phyloP scores from a whole-genome alignment of 2,888 invertebrate genomes.

The Orthosia gothica region DNA sequence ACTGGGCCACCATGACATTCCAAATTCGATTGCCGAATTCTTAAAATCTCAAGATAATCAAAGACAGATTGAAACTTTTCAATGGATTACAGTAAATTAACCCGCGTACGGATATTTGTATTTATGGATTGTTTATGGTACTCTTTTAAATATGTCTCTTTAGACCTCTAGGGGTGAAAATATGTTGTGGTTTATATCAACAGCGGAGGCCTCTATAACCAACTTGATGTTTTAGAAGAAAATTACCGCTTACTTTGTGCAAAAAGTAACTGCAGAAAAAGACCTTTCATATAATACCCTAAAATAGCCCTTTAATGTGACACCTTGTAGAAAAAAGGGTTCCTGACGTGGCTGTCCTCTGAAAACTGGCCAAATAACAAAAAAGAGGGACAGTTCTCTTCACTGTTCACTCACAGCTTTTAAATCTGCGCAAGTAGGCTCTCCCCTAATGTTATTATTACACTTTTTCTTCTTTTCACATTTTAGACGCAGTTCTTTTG shows the following conservation, averaged over 20 bases:
- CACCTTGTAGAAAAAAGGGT: slow-evolving; percentile 44
- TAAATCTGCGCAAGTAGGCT: slow-evolving; percentile 38
- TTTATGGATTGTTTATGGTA: no score
- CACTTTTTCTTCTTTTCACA: slow-evolving; percentile 30
- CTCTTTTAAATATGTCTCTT: no score
- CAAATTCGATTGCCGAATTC: no score
- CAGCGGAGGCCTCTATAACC: background rate
- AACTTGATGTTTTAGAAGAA: background rate
- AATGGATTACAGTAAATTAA: background rate
- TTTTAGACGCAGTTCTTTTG: slow-evolving; percentile 51
- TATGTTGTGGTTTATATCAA: background rate
- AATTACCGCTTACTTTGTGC: background rate
- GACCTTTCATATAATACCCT: background rate
- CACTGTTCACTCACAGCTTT: slow-evolving; percentile 43
- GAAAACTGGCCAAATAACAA: slow-evolving; percentile 48
- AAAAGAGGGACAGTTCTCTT: slow-evolving; percentile 34
- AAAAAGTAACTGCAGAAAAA: background rate
- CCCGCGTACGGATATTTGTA: no score
- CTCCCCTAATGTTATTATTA: slow-evolving; percentile 48
- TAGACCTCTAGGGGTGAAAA: background rate
- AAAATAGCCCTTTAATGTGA: slow-evolving; percentile 16
- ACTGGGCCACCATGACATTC: no score
- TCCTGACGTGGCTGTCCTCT: slow-evolving; percentile 36
- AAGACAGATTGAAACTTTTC: background rate
- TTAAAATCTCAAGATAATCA: background rate